Evolutionary conservation across 2,888 invertebrate genomes (phyloP).

Genomic region (Acanthosepion pharaonis): DNA sequence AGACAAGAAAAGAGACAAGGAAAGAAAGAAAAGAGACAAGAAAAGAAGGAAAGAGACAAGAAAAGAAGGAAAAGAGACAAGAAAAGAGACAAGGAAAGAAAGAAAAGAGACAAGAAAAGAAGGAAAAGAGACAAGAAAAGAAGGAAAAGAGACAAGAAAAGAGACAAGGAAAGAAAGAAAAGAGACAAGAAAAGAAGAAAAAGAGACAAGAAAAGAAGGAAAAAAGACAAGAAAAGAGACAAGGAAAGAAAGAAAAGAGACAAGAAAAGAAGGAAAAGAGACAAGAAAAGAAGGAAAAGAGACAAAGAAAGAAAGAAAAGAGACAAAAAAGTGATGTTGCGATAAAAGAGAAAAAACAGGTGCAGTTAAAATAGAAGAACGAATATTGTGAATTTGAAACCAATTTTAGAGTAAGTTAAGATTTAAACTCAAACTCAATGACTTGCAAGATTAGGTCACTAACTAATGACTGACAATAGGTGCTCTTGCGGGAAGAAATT

Average conservation of each 20-base stretch:
- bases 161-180: background rate
- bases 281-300: no score
- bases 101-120: background rate
- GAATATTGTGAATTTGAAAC: no score
- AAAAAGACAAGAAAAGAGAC: no score
- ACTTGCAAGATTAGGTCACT: no score
- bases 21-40: no score
- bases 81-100: background rate
- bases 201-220: accelerated
- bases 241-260: background rate
- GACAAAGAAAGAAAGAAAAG: background rate
- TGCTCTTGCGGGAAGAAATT: background rate
- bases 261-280: no score
- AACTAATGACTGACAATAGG: no score
- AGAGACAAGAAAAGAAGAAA: background rate
- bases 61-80: no score
- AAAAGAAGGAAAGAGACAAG: no score
- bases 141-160: background rate
- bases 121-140: background rate
- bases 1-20: background rate
- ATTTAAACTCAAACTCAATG: no score
- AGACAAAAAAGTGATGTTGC: background rate
- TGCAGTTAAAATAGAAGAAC: no score
- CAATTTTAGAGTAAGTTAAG: no score
- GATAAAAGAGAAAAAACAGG: background rate